Percentiles rank a stretch among this genome's conserved stretches.
Conservation (phyloP, 2,888 invertebrate genomes). For the Drosophila meridionalis region DNA sequence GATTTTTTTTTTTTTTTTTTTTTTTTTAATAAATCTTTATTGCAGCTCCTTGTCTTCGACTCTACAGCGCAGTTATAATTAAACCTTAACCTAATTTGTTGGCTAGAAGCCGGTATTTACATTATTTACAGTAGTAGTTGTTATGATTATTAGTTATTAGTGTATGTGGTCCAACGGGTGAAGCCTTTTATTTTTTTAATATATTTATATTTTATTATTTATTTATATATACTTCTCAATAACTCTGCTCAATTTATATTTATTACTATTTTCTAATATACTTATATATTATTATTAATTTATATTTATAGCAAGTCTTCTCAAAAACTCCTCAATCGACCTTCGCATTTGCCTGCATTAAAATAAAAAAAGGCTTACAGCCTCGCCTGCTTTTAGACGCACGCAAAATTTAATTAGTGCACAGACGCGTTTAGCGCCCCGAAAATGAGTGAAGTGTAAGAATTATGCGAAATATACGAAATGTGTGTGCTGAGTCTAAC, state of each 20-base stretch:
- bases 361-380: conserved; percentile 12
- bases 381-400: conserved; percentile 28
- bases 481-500: conserved; percentile 28
- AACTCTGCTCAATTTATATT: too few relatives aligned
- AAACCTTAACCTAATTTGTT: too few relatives aligned
- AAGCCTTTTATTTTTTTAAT: neutral
- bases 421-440: conserved; percentile 36
- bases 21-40: too few relatives aligned
- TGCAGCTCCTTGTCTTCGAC: too few relatives aligned
- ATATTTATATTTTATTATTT: too few relatives aligned
- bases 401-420: conserved; percentile 74
- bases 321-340: neutral
- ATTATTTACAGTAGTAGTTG: too few relatives aligned
- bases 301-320: neutral
- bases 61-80: too few relatives aligned
- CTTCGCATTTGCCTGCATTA: conserved; percentile 25
- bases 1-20: neutral
- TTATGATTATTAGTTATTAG: too few relatives aligned
- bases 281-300: neutral
- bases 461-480: conserved; percentile 28
- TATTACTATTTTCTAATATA: neutral
- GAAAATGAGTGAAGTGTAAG: conserved; percentile 49
- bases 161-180: too few relatives aligned
- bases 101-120: too few relatives aligned
- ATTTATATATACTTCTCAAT: too few relatives aligned